Conservation (phyloP, 2,797 vertebrate genomes). For the Chrosomus eos region DNA sequence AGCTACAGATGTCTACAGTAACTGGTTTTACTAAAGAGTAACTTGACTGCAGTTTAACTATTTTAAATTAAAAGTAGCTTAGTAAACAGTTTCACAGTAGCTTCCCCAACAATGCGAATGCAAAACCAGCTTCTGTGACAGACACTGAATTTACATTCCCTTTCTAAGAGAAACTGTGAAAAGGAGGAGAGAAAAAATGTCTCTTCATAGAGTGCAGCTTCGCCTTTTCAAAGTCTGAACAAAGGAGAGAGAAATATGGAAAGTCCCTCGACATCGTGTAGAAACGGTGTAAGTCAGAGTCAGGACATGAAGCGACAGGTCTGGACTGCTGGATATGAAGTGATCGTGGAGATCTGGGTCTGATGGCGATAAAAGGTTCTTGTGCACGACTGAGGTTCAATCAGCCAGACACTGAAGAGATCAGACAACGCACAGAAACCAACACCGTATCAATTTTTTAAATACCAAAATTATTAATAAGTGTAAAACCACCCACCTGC, state of each 20-base stretch:
- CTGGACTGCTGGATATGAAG: slow-evolving; percentile 3
- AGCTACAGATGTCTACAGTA: background rate
- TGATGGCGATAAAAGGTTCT: slow-evolving; percentile 21
- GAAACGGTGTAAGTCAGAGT: slow-evolving; percentile 14
- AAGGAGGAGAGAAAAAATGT: background rate
- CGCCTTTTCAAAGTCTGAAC: slow-evolving; percentile 34
- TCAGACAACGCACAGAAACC: background rate
- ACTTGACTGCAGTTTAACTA: slow-evolving; percentile 1
- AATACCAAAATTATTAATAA: background rate
- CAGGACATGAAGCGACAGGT: slow-evolving; percentile 12
- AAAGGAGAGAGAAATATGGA: slow-evolving; percentile 40
- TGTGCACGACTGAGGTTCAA: background rate
- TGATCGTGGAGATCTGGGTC: slow-evolving; percentile 8
- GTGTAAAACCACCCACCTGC: background rate
- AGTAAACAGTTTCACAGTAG: slow-evolving; percentile 9
- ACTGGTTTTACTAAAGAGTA: background rate
- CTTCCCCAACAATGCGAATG: background rate
- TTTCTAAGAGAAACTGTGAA: slow-evolving; percentile 34
- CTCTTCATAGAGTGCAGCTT: background rate
- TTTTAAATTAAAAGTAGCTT: slow-evolving; percentile 14
- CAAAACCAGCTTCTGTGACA: background rate
- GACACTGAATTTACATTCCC: slow-evolving; percentile 48
- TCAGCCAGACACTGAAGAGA: background rate
- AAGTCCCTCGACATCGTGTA: slow-evolving; percentile 28
- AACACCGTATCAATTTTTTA: background rate